Evolutionary conservation across 1,140 invertebrate species (phyloP).

Genomic region (Antheraea pernyi): DNA sequence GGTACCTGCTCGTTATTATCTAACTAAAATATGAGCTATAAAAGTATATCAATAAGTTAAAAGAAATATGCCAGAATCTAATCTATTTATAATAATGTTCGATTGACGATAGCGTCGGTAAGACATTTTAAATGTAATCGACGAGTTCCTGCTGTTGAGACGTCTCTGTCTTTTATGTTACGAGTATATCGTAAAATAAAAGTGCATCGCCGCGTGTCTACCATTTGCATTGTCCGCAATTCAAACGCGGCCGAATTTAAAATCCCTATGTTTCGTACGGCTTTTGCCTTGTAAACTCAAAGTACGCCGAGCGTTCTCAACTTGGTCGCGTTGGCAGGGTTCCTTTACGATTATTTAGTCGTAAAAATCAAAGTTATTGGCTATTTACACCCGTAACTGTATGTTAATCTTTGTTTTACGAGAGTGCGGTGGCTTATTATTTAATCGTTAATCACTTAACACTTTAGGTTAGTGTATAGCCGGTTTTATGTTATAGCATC

Average conservation of each 20-base stretch:
- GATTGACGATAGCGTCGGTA: neutral
- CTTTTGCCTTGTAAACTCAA: conserved; percentile 15
- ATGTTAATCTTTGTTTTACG: conserved; percentile 79
- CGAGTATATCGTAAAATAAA: conserved; percentile 75
- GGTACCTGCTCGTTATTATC: neutral
- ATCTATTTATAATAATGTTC: neutral
- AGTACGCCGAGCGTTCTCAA: conserved; percentile 37
- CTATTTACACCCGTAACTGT: conserved; percentile 77
- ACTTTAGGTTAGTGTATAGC: conserved; percentile 50
- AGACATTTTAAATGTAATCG: neutral
- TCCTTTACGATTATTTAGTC: conserved; percentile 79
- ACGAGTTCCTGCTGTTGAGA: conserved; percentile 59
- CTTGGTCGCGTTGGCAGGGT: conserved; percentile 51
- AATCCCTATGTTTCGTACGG: conserved; percentile 2
- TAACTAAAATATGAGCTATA: neutral
- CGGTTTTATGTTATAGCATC: conserved; percentile 40
- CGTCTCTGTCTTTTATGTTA: conserved; percentile 70
- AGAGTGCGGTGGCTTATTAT: conserved; percentile 73
- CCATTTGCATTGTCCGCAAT: conserved; percentile 71
- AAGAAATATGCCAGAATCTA: neutral
- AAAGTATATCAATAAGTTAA: neutral
- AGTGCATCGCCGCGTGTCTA: conserved; percentile 71
- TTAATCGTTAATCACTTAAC: conserved; percentile 74
- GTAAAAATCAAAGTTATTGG: conserved; percentile 79
- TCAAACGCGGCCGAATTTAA: conserved; percentile 54